Conservation (phyloP, 2,888 invertebrate species). For the Ophion ventricosus region DNA sequence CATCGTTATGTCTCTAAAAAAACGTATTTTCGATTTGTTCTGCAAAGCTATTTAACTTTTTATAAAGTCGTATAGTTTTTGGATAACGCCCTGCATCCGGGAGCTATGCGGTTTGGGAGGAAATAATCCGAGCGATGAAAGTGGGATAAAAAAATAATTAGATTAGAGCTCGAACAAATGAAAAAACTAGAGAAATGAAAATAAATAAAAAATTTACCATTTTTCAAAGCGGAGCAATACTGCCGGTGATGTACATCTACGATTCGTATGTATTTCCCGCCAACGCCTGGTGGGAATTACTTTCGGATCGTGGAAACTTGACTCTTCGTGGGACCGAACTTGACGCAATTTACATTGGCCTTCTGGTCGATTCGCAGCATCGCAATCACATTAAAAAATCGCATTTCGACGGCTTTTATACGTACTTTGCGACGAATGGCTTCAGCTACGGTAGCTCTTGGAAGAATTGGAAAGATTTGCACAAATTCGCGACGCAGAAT, state of each 20-base stretch:
- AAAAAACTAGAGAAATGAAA: no score
- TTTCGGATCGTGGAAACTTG: conserved; percentile 82
- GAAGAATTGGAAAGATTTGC: conserved; percentile 86
- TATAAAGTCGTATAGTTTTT: no score
- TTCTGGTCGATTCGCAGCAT: conserved; percentile 85
- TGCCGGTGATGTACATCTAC: conserved; percentile 88
- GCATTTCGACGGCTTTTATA: conserved; percentile 87
- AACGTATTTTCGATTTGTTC: no score
- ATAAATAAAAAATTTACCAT: no score
- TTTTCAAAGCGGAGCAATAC: conserved; percentile 74
- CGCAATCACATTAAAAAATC: conserved; percentile 84
- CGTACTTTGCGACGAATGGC: conserved; percentile 87
- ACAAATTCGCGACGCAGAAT: conserved; percentile 85
- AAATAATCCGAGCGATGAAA: no score
- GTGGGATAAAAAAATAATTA: no score
- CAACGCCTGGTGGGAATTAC: conserved; percentile 84
- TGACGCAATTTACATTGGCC: conserved; percentile 86
- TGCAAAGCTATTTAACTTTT: no score
- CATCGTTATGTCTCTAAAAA: no score
- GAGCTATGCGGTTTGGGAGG: no score
- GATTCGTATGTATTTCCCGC: conserved; percentile 86
- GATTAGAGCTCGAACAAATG: no score
- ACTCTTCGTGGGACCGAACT: conserved; percentile 84
- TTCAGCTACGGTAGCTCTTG: conserved; percentile 87
- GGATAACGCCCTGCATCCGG: no score